Percentiles rank a stretch among this genome's conserved stretches.
Evolutionary conservation across 2,113 vertebrate species (phyloP).

Genomic region (Picathartes gymnocephalus): DNA sequence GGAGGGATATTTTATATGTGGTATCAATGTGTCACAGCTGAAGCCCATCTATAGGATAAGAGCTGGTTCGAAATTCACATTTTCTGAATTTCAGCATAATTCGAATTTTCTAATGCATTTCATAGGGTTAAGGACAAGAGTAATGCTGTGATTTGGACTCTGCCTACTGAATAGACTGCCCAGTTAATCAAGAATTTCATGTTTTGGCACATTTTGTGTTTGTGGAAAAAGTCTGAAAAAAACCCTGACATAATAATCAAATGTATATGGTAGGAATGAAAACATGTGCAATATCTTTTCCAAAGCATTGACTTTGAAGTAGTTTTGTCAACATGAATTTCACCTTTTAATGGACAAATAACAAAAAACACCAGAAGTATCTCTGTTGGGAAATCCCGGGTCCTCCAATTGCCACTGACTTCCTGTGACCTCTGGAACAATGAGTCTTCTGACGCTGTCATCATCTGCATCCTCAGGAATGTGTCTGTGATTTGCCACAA

Average conservation of each 20-base stretch:
- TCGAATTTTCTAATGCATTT: neutral
- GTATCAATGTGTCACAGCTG: neutral
- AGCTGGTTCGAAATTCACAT: neutral
- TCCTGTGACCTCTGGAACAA: neutral
- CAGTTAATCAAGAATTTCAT: neutral
- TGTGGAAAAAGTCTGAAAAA: neutral
- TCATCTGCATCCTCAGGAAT: neutral
- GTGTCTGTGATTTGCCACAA: constrained; percentile 2
- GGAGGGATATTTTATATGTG: neutral
- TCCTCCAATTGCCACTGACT: neutral
- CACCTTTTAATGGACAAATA: neutral
- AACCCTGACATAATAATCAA: neutral
- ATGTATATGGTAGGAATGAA: neutral
- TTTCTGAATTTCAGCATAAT: neutral
- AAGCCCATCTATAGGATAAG: neutral
- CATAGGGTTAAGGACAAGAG: neutral
- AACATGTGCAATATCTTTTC: neutral
- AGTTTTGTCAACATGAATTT: neutral
- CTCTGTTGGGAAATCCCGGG: neutral
- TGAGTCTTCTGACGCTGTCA: neutral
- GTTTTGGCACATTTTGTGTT: neutral
- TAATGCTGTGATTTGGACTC: neutral
- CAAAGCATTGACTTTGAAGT: neutral
- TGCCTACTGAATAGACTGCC: neutral
- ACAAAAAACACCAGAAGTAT: neutral